Conservation (phyloP, 30 jellyfish, hydroid and myxozoan genomes). For the Morbakka virulenta region DNA sequence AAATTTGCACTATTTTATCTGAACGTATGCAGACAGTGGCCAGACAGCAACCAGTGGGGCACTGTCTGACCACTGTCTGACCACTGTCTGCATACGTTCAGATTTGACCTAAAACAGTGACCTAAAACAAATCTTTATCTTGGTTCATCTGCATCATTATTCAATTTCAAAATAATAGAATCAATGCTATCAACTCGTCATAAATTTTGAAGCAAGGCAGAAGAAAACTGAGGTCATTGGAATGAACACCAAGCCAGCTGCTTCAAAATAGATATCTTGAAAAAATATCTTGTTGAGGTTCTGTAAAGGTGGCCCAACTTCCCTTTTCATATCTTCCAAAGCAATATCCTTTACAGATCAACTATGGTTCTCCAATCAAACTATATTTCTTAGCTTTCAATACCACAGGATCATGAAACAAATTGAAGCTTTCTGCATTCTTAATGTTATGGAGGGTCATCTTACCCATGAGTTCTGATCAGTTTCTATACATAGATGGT, state of each 20-base stretch:
- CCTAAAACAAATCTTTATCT: too few species aligned
- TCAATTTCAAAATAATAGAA: too few species aligned
- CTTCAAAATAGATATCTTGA: conserved; percentile 24
- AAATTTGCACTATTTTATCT: too few species aligned
- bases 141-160: too few species aligned
- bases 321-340: conserved; percentile 28
- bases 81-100: too few species aligned
- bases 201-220: too few species aligned
- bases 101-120: too few species aligned
- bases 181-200: too few species aligned
- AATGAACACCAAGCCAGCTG: conserved; percentile 17
- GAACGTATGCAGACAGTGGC: too few species aligned
- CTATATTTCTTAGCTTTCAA: conserved; percentile 15
- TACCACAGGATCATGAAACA: conserved; percentile 14
- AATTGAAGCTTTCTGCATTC: conserved; percentile 20
- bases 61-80: too few species aligned
- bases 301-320: conserved; percentile 19
- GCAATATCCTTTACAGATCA: conserved; percentile 16
- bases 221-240: conserved; percentile 4
- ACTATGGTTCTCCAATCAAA: conserved; percentile 19
- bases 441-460: conserved; percentile 35
- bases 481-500: conserved; percentile 49
- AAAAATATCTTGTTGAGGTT: conserved; percentile 17
- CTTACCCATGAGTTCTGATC: conserved; percentile 38
- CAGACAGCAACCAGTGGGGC: too few species aligned